Percentiles rank a stretch among this genome's conserved stretches.
Evolutionary conservation across 2,888 invertebrate species (phyloP).

Genomic region (Lissocephala sabroskyi): DNA sequence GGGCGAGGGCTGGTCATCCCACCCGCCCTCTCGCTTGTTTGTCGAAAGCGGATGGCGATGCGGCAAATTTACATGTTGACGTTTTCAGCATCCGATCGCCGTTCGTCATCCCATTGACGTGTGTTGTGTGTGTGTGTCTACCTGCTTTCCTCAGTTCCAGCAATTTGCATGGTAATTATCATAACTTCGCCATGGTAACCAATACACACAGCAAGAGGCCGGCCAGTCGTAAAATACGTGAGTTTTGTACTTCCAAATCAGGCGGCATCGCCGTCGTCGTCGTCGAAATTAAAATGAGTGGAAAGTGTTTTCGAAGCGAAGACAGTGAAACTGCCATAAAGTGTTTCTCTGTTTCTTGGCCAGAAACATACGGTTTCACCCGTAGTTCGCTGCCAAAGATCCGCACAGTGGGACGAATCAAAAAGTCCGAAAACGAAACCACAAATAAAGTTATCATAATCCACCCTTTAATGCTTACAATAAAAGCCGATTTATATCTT

Average conservation of each 20-base stretch:
- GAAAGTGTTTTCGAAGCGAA: slow-evolving; percentile 51
- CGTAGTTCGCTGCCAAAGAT: slow-evolving; percentile 8
- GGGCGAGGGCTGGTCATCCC: too few relatives aligned
- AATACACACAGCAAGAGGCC: slow-evolving; percentile 24
- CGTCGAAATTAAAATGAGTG: slow-evolving; percentile 62
- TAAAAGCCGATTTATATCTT: too few relatives aligned
- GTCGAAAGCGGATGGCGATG: slow-evolving; percentile 36
- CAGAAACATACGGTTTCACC: slow-evolving; percentile 20
- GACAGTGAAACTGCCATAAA: slow-evolving; percentile 16
- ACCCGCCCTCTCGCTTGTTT: too few relatives aligned
- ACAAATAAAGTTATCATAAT: too few relatives aligned
- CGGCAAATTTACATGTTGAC: slow-evolving; percentile 35
- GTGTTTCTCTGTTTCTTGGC: slow-evolving; percentile 16
- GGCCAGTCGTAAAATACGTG: slow-evolving; percentile 20
- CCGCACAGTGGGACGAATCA: too few relatives aligned
- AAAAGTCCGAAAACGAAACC: too few relatives aligned
- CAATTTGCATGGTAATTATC: slow-evolving; percentile 62
- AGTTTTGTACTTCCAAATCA: slow-evolving; percentile 33
- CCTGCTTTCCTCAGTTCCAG: slow-evolving; percentile 37
- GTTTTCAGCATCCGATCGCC: slow-evolving; percentile 19
- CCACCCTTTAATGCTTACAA: too few relatives aligned
- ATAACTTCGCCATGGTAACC: slow-evolving; percentile 42
- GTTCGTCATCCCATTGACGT: too few relatives aligned
- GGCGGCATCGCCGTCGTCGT: too few relatives aligned
- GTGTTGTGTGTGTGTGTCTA: slow-evolving; percentile 5